Percentiles rank a stretch among this genome's conserved stretches.
Conservation (phyloP, 1,140 invertebrate species). For the Drosophila chauvacae region DNA sequence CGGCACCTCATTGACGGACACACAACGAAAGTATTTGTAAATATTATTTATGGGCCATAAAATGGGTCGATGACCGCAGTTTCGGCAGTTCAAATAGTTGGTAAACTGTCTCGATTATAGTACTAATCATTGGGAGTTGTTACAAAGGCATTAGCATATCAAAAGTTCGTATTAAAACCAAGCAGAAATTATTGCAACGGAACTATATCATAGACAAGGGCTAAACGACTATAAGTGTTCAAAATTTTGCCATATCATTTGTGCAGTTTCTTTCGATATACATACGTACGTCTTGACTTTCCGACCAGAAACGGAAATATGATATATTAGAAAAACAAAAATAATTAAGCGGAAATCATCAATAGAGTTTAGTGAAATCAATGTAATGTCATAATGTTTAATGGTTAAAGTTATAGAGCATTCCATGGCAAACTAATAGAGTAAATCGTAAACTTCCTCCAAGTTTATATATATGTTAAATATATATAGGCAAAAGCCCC, state of each 20-base stretch:
- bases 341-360: constrained; percentile 38
- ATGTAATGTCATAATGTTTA: constrained; percentile 60
- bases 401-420: constrained; percentile 57
- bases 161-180: constrained; percentile 35
- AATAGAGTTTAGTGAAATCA: constrained; percentile 41
- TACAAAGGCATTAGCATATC: constrained; percentile 77
- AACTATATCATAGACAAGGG: constrained; percentile 52
- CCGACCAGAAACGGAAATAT: constrained; percentile 33
- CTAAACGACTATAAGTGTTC: constrained; percentile 60
- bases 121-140: constrained; percentile 62
- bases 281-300: constrained; percentile 57
- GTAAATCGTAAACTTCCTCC: constrained; percentile 74
- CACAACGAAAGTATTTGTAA: constrained; percentile 58
- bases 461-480: constrained; percentile 42
- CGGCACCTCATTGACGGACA: constrained; percentile 34
- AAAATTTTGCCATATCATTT: constrained; percentile 61
- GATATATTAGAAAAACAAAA: constrained; percentile 11
- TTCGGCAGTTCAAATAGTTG: constrained; percentile 52
- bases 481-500: constrained; percentile 59
- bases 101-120: constrained; percentile 12
- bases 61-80: constrained; percentile 12
- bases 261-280: constrained; percentile 23
- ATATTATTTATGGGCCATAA: constrained; percentile 33
- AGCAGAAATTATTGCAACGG: background rate
- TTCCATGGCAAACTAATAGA: constrained; percentile 48